Conservation (phyloP, 2,888 invertebrate species). For the Therioaphis trifolii region DNA sequence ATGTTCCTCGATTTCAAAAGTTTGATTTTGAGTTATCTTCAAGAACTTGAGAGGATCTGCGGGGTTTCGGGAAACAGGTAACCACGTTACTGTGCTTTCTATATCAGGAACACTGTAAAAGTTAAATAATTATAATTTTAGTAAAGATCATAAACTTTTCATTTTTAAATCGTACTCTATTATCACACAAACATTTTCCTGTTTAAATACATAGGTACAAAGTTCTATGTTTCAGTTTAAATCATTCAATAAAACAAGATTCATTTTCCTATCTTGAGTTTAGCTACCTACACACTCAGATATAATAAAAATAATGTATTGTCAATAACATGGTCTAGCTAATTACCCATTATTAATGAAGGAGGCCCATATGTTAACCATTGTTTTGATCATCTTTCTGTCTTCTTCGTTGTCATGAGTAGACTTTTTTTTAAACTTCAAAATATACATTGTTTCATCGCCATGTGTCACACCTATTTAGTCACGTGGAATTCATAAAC, state of each 20-base stretch:
- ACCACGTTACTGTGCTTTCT: not conserved
- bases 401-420: constrained; percentile 70
- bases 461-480: constrained; percentile 66
- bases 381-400: constrained; percentile 70
- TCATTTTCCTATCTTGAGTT: no score
- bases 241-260: no score
- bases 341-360: constrained; percentile 74
- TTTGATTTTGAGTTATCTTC: not conserved
- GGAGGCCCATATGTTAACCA: constrained; percentile 72
- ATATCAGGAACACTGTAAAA: not conserved
- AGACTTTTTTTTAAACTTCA: constrained; percentile 66
- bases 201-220: no score
- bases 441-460: constrained; percentile 66
- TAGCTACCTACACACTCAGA: no score
- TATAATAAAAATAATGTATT: not conserved
- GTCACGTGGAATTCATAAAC: constrained; percentile 71
- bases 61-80: not conserved
- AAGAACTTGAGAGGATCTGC: not conserved
- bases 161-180: no score
- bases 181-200: no score
- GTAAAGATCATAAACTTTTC: no score
- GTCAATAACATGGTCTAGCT: not conserved
- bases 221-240: no score
- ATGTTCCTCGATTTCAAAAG: not conserved
- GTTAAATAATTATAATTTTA: not conserved